Base-by-base conservation (phyloP, 2,888 invertebrate genomes). In the Platypus cylindrus region DNA sequence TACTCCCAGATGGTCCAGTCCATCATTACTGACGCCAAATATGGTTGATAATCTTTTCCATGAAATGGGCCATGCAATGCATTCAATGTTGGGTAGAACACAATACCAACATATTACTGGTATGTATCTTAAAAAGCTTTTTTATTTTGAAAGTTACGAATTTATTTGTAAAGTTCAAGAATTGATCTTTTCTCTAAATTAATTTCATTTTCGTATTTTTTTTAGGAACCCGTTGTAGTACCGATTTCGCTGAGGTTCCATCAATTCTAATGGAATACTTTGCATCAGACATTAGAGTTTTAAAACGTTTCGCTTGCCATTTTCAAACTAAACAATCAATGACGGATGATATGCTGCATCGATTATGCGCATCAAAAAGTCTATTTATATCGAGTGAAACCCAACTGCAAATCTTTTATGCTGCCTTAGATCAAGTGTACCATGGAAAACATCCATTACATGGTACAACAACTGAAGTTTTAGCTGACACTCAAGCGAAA, bases 201-300 rank as follows among this genome's bases (percentile, higher is more conserved):
- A n/a, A n/a, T n/a, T n/a, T n/a, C n/a, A n/a, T n/a, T n/a, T n/a
- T n/a, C n/a, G n/a, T n/a, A 16, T 34, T 11, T 22, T 5, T 37
- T 30, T 83, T 93, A 4, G 95, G 97, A 38, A 99, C 98, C 1
- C 70, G 98, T 36, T 97, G 95, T 58, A 77, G 89, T 45, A 95
- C 97, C 3, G 98, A 99, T 67, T 86, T 98, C 56, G 97, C 98
- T 2, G 98, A 99, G 71, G 87, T 98, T 25, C 98, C 98, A 5
- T 94, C 94, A n/a, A 83, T 95, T 39, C 69, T 98, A 12, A 94
- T 97, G 93, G 98, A 98, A 66, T 90, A 89, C 63, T 98, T 97
- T 69, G 86, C 91, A 7, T 74, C 77, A 34, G 90, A 93, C 65
- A 80, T 83, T 0, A 68, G 87, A 47, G 83, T 93, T 5, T 63